These are phyloP conservation scores for Apamea epomidion DNA, from an alignment of 2,888 invertebrate genomes.

Conservation along the genomic window DNA sequence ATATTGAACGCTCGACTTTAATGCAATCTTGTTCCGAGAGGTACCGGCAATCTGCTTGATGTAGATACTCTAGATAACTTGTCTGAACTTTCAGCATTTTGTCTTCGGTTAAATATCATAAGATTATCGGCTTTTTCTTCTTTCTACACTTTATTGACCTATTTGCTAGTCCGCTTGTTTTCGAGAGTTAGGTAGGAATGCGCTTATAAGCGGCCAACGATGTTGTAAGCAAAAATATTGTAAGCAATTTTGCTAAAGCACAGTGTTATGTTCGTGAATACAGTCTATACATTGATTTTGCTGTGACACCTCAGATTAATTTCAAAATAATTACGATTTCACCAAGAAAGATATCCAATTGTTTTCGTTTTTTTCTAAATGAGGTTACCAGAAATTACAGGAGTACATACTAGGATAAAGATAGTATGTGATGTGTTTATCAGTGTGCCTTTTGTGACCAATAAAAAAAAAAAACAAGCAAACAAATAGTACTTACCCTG, in stretches of 20 bases:
- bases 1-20: conserved; percentile 80
- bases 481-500: background rate
- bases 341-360: too few species aligned
- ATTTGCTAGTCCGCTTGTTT: conserved; percentile 9
- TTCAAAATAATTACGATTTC: background rate
- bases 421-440: too few species aligned
- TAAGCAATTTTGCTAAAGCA: background rate
- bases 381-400: too few species aligned
- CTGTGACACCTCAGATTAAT: background rate
- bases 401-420: too few species aligned
- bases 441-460: too few species aligned
- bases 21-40: conserved; percentile 78
- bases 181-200: background rate
- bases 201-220: background rate
- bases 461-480: too few species aligned
- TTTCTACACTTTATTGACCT: conserved; percentile 1
- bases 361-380: too few species aligned
- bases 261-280: background rate
- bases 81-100: conserved; percentile 25
- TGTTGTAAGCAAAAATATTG: background rate
- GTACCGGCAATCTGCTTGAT: conserved; percentile 75
- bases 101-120: conserved; percentile 22
- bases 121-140: conserved; percentile 18
- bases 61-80: conserved; percentile 44
- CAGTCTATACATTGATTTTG: background rate